Percentiles rank a stretch among this genome's conserved stretches.
Conservation (phyloP, 2,797 vertebrate genomes). For the Megaceryle alcyon region DNA sequence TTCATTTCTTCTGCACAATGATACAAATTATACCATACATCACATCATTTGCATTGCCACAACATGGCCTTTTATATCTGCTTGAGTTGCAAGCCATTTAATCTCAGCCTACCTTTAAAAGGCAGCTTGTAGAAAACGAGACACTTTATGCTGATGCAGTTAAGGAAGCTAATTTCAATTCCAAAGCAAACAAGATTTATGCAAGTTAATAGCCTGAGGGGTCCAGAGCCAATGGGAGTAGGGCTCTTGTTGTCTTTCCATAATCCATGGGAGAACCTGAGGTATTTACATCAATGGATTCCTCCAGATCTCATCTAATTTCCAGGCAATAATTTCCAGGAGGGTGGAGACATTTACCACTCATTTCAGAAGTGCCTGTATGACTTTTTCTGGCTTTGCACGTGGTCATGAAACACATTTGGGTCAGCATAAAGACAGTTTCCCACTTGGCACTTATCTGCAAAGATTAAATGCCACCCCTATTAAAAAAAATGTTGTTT, state of each 20-base stretch:
- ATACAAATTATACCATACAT: not conserved
- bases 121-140: not conserved
- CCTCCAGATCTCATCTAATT: not conserved
- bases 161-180: constrained; percentile 60
- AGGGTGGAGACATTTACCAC: not conserved
- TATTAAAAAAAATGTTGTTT: not conserved
- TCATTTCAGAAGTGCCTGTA: not conserved
- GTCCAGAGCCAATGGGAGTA: constrained; percentile 9
- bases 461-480: not conserved
- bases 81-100: not conserved
- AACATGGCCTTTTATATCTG: not conserved
- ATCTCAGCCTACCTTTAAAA: constrained; percentile 33
- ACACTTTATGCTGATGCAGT: constrained; percentile 39
- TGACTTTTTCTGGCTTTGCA: not conserved
- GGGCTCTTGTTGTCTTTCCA: not conserved
- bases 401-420: not conserved
- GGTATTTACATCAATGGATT: constrained; percentile 41
- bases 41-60: not conserved
- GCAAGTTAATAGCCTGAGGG: constrained; percentile 31
- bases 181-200: constrained; percentile 40
- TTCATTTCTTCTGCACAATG: not conserved
- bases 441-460: not conserved
- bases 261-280: constrained; percentile 16
- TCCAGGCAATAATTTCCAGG: not conserved
- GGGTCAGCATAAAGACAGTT: not conserved